Conservation (phyloP, 2,888 invertebrate genomes). For the Apamea monoglypha region DNA sequence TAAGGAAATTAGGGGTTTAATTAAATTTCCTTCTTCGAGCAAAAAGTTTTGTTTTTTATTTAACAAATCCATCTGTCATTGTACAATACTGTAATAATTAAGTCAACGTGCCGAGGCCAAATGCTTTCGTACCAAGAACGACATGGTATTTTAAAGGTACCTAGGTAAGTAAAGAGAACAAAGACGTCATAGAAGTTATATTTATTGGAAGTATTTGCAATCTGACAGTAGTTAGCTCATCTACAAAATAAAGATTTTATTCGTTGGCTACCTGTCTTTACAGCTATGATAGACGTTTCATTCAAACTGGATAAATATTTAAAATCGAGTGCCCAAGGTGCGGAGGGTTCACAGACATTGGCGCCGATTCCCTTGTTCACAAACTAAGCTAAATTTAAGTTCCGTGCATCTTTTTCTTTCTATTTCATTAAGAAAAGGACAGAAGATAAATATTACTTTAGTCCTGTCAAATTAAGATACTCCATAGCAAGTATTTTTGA, state of each 20-base stretch:
- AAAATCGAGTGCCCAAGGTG: slow-evolving; percentile 4
- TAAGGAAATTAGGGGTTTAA: slow-evolving; percentile 60
- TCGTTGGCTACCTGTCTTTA: neutral
- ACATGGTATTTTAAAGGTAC: slow-evolving; percentile 40
- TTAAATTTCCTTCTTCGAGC: slow-evolving; percentile 59
- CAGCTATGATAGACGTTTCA: neutral
- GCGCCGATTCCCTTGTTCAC: no score
- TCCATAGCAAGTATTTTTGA: slow-evolving; percentile 19
- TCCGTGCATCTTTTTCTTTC: no score
- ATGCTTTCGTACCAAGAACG: slow-evolving; percentile 71
- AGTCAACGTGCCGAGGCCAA: slow-evolving; percentile 48
- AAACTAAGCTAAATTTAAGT: no score
- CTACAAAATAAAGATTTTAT: neutral
- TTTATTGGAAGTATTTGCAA: slow-evolving; percentile 20
- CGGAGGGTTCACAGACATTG: slow-evolving; percentile 49
- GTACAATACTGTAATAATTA: slow-evolving; percentile 26
- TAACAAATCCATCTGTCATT: slow-evolving; percentile 27
- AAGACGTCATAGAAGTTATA: slow-evolving; percentile 1
- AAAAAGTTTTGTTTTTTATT: slow-evolving; percentile 58
- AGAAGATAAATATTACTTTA: no score
- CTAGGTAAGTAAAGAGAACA: slow-evolving; percentile 12
- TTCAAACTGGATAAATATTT: slow-evolving; percentile 11
- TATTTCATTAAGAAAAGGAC: no score
- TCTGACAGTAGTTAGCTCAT: slow-evolving; percentile 5
- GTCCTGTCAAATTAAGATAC: no score